phyloP scores from a whole-genome alignment of 1,140 invertebrate species.

The Hycleus cichorii region DNA sequence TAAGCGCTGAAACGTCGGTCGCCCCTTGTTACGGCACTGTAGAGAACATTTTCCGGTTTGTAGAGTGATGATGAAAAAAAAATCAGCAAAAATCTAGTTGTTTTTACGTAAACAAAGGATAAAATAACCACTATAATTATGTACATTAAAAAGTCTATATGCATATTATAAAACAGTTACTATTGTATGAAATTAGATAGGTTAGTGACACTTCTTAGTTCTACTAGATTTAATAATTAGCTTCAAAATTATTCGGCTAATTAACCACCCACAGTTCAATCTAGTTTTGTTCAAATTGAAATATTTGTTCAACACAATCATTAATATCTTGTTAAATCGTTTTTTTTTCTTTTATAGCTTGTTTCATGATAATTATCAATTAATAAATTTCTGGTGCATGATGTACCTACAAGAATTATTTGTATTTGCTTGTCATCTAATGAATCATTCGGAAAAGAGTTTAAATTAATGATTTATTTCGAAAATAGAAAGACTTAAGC shows the following conservation, averaged over 20 bases:
- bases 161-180: constrained; percentile 17
- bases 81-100: no score
- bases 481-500: not conserved
- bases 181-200: not conserved
- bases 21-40: no score
- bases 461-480: not conserved
- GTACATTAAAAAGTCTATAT: constrained; percentile 5
- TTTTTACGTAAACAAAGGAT: no score
- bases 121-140: not conserved
- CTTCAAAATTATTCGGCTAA: constrained; percentile 12
- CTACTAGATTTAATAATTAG: constrained; percentile 15
- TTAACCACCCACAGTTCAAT: constrained; percentile 12
- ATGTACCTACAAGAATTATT: not conserved
- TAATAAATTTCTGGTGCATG: constrained; percentile 14
- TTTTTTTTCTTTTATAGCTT: not conserved
- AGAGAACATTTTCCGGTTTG: no score
- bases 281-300: not conserved
- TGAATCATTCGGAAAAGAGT: not conserved
- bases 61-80: no score
- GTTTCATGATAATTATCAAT: constrained; percentile 14
- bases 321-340: constrained; percentile 1
- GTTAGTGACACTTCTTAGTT: constrained; percentile 20
- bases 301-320: not conserved
- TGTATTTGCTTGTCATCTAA: no score
- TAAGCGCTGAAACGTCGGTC: no score